These are phyloP conservation scores for Lagopus leucura DNA, from an alignment of 2,113 vertebrate species.

Conservation along the genomic window DNA sequence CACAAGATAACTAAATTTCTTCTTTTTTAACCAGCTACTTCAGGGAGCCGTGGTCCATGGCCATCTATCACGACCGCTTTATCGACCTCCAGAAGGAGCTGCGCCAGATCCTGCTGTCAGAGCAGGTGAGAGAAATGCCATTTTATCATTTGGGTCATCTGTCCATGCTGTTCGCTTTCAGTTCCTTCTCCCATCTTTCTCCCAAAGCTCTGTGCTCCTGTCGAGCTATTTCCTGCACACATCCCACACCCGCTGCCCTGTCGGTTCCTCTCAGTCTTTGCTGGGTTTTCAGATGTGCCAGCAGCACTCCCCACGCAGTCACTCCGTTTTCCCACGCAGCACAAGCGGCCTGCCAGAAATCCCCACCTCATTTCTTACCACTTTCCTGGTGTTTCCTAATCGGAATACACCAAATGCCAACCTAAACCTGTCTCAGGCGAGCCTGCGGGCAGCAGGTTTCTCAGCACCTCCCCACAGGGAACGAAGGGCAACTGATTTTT, in stretches of 20 bases:
- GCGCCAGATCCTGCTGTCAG: conserved; percentile 78
- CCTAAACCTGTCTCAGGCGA: neutral
- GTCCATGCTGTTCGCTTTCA: conserved; percentile 65
- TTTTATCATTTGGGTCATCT: conserved; percentile 59
- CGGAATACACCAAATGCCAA: accelerated
- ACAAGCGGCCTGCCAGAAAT: neutral
- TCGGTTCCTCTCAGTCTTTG: no score
- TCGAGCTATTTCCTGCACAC: neutral
- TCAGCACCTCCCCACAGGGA: neutral
- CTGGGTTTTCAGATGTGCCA: neutral
- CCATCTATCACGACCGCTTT: conserved; percentile 93
- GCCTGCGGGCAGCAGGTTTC: neutral
- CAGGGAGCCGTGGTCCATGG: conserved; percentile 87
- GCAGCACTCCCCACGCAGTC: neutral
- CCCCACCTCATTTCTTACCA: neutral
- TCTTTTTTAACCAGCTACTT: conserved; percentile 87
- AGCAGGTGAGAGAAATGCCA: conserved; percentile 74
- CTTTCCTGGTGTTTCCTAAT: neutral
- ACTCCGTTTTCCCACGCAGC: neutral
- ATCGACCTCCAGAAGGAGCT: conserved; percentile 91
- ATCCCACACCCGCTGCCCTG: no score
- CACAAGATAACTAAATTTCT: conserved; percentile 80
- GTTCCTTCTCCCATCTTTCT: conserved; percentile 29
- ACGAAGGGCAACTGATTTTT: neutral
- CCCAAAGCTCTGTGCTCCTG: conserved; percentile 9